Evolutionary conservation across 2,797 vertebrate species (phyloP).

Genomic region (Echeneis naucrates): DNA sequence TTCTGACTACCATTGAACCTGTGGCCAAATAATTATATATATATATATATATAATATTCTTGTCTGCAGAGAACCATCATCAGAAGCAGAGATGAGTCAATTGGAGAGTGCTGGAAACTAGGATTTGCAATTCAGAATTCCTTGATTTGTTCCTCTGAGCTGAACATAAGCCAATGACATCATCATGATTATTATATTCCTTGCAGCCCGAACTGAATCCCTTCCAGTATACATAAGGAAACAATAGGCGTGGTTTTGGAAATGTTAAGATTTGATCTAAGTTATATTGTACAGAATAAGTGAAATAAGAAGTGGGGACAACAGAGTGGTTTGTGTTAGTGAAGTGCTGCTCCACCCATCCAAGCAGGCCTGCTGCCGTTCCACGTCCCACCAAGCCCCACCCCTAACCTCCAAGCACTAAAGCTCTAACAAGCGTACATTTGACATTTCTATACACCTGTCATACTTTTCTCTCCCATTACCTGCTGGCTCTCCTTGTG

Average conservation of each 20-base stretch:
- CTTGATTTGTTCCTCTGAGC: not conserved
- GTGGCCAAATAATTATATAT: not conserved
- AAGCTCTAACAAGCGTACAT: conserved; percentile 68
- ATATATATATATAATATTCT: not conserved
- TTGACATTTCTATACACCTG: conserved; percentile 51
- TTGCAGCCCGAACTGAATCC: conserved; percentile 39
- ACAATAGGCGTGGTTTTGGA: conserved; percentile 13
- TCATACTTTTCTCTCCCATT: conserved; percentile 23
- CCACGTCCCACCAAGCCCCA: conserved; percentile 48
- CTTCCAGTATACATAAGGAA: conserved; percentile 4
- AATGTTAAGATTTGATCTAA: conserved; percentile 8
- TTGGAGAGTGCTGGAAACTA: not conserved
- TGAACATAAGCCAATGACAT: conserved; percentile 31
- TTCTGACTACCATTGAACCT: not conserved
- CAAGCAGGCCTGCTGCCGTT: conserved; percentile 55
- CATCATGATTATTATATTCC: conserved; percentile 60
- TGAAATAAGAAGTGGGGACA: conserved; percentile 4
- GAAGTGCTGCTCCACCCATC: conserved; percentile 81
- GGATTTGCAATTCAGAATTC: not conserved
- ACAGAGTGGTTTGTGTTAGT: conserved; percentile 7
- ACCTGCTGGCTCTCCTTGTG: conserved; percentile 25
- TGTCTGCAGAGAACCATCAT: not conserved
- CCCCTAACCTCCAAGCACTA: conserved; percentile 64
- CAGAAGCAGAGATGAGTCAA: not conserved
- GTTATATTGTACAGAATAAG: conserved; percentile 1